Conservation (phyloP, 2,797 vertebrate genomes). For the Gouania willdenowi region DNA sequence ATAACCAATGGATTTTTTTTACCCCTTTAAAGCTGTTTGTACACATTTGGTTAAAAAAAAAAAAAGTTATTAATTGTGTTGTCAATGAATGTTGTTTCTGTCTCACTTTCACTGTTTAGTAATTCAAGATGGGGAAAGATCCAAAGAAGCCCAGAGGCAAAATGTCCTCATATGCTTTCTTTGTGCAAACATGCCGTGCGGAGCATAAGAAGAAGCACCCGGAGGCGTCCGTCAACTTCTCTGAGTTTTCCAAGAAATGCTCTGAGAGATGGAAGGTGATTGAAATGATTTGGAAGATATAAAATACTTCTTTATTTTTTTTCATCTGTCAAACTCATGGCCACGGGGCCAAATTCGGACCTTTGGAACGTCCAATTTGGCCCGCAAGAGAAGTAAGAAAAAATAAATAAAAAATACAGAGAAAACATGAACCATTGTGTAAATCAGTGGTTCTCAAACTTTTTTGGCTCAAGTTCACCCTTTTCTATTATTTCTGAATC, state of each 20-base stretch:
- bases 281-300: neutral
- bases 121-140: conserved; percentile 90
- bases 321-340: no score
- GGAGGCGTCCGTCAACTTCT: conserved; percentile 90
- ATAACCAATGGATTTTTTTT: conserved; percentile 4
- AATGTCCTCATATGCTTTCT: conserved; percentile 98
- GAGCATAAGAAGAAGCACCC: conserved; percentile 99
- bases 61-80: neutral
- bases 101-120: conserved; percentile 10
- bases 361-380: no score
- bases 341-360: no score
- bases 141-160: conserved; percentile 94
- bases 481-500: no score
- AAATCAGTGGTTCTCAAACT: no score
- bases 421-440: no score
- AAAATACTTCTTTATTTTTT: no score
- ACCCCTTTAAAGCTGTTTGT: conserved; percentile 1
- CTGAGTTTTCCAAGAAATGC: conserved; percentile 98
- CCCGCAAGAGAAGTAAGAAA: no score
- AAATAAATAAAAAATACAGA: no score
- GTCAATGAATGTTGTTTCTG: neutral
- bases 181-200: conserved; percentile 97
- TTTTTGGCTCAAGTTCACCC: no score
- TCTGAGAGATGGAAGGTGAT: conserved; percentile 96
- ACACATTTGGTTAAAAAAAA: neutral